Evolutionary conservation across 2,113 vertebrate genomes (phyloP), one percentile per base, ranked within the genome.

Genomic region (Triplophysa dalaica): DNA sequence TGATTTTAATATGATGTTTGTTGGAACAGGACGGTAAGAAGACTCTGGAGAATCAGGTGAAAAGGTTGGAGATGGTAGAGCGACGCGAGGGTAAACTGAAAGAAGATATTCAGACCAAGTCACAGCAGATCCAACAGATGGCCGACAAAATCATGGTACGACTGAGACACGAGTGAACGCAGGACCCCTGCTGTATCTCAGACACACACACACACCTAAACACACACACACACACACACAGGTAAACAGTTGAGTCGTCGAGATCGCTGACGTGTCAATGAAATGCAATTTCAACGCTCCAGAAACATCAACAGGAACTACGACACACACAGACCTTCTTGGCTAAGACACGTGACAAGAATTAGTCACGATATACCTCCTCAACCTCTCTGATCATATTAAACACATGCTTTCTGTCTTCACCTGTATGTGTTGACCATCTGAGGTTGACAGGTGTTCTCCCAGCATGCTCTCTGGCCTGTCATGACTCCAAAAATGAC

Each of bases 91-190:
- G 93, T 61, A 98, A 97, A 82, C 93, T 99, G 50, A 99, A 99
- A 89, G 98, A 99, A 86, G 98, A 99, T 89, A 95, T 98, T 88
- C 97, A 98, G 87, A 96, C 95, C 88, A 99, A 99, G 87, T 95
- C 94, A 85, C 96, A 98, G 86, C 98, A 99, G 93, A 95, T 98
- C 86, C 98, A 98, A 90, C 97, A 99, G 93, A 99, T 99, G 98
- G 94, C 95, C 77, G 97, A 99, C 89, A 98, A 98, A 94, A 98
- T 99, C 91, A 91, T 98, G 97, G 98, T 99, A 93, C 90, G 93
- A 74, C 19, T 17, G 19, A 48, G 38, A 33, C 43, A 6, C 16
- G 21, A 50, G 24, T 7, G 19, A 72, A 26, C 17, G 14, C 72
- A 82, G 56, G 60, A 22, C 77, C 58, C 77, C 60, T 1, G 52